Percentiles rank a stretch among this genome's conserved stretches.
These are phyloP conservation scores for Camponotus floridanus DNA, from an alignment of 1,140 invertebrate genomes.

Conservation along the genomic window DNA sequence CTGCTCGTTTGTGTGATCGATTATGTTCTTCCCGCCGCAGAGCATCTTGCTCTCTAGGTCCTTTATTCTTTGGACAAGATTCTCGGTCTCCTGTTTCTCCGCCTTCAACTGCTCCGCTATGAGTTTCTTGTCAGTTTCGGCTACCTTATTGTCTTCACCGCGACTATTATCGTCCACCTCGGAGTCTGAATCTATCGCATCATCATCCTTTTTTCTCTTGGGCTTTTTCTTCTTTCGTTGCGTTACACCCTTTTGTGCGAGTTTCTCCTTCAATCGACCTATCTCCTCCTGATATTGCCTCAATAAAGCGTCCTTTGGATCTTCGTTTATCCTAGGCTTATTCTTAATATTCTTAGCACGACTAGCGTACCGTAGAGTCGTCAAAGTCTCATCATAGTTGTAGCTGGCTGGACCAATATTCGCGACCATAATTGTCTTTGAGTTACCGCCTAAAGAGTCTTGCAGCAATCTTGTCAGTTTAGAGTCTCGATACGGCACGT, in stretches of 20 bases:
- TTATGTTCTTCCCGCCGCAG: constrained; percentile 98
- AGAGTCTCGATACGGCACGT: constrained; percentile 97
- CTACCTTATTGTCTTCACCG: constrained; percentile 85
- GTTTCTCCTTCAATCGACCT: constrained; percentile 94
- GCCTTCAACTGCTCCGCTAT: constrained; percentile 87
- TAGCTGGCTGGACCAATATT: constrained; percentile 98
- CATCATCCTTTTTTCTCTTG: constrained; percentile 84
- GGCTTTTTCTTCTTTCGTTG: constrained; percentile 87
- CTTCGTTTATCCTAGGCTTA: constrained; percentile 98
- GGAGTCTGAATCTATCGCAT: constrained; percentile 83
- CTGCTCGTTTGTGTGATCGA: constrained; percentile 98
- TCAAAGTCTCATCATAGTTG: constrained; percentile 99
- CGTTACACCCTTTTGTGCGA: constrained; percentile 89
- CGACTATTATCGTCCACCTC: constrained; percentile 83
- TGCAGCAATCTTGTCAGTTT: constrained; percentile 97
- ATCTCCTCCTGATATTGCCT: constrained; percentile 99
- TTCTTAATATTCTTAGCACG: constrained; percentile 99
- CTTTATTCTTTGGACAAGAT: constrained; percentile 93
- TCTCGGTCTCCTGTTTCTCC: constrained; percentile 91
- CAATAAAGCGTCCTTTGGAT: constrained; percentile 98
- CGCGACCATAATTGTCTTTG: constrained; percentile 98
- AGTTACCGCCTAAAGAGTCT: constrained; percentile 98
- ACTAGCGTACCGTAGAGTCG: constrained; percentile 98
- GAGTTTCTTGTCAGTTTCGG: constrained; percentile 89
- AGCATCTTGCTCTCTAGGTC: constrained; percentile 98